These are phyloP conservation scores for Monopis laevigella DNA, from an alignment of 2,888 invertebrate species.

Conservation along the genomic window DNA sequence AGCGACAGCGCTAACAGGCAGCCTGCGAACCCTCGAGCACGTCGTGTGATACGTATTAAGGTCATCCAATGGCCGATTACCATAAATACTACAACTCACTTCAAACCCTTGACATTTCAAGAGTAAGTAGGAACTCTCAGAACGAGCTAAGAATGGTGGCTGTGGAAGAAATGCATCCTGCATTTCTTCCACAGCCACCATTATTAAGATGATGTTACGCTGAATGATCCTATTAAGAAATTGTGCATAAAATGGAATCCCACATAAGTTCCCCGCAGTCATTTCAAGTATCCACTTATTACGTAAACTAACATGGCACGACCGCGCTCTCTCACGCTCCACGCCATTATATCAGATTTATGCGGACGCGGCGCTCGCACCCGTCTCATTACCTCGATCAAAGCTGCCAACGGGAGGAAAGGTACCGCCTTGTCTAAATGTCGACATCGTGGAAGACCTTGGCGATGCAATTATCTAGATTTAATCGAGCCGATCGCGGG, in stretches of 20 bases:
- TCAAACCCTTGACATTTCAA: neutral
- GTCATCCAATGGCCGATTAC: conserved; percentile 18
- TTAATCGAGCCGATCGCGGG: conserved; percentile 42
- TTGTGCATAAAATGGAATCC: neutral
- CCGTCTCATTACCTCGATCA: conserved; percentile 50
- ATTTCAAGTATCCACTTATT: conserved; percentile 31
- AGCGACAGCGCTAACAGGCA: conserved; percentile 28
- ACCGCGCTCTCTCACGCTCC: conserved; percentile 54
- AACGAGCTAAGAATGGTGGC: too few relatives aligned
- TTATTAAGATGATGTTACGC: neutral
- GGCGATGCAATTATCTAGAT: conserved; percentile 48
- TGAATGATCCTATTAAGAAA: too few relatives aligned
- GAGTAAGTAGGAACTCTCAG: too few relatives aligned
- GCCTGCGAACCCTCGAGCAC: conserved; percentile 30
- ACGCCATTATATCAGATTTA: conserved; percentile 52
- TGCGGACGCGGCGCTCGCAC: conserved; percentile 46
- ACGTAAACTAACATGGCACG: conserved; percentile 52
- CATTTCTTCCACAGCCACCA: neutral
- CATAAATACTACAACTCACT: too few relatives aligned
- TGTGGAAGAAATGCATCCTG: too few relatives aligned
- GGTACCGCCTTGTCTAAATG: conserved; percentile 43
- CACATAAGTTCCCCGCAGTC: conserved; percentile 4
- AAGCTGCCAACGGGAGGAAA: conserved; percentile 24
- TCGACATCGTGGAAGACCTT: conserved; percentile 49
- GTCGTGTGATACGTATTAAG: conserved; percentile 36